phyloP scores from a whole-genome alignment of 2,888 invertebrate genomes.

The Masnerella sp. region DNA sequence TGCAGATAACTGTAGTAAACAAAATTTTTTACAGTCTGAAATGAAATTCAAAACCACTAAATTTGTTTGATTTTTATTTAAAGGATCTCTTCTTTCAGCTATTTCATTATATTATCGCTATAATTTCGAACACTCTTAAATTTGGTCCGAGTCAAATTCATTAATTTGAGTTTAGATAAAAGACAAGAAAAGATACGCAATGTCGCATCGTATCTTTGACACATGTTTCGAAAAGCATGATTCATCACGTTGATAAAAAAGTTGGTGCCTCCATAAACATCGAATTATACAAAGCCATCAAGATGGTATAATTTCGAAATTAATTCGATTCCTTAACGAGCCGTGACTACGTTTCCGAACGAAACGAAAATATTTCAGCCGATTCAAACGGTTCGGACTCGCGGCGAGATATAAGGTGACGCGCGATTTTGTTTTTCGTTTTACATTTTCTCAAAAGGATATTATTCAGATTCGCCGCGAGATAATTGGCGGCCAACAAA shows the following conservation, averaged over 20 bases:
- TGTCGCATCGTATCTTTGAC: constrained; percentile 31
- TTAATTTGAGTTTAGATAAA: constrained; percentile 48
- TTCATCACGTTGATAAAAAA: constrained; percentile 47
- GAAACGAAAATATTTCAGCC: constrained; percentile 19
- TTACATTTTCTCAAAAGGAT: constrained; percentile 20
- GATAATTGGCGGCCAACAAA: constrained; percentile 52
- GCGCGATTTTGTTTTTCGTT: constrained; percentile 15
- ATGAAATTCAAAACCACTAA: too few species aligned
- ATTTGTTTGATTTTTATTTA: too few species aligned
- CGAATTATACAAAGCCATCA: constrained; percentile 41
- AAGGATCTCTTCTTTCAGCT: neutral
- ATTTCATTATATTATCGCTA: neutral
- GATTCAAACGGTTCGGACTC: constrained; percentile 7
- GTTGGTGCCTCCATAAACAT: constrained; percentile 18
- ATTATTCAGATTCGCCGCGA: constrained; percentile 29
- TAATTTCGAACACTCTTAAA: constrained; percentile 11
- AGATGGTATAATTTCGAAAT: constrained; percentile 40
- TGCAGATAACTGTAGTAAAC: too few species aligned
- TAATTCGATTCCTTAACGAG: constrained; percentile 34
- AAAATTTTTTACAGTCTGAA: too few species aligned
- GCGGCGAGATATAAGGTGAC: constrained; percentile 23
- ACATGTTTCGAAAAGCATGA: constrained; percentile 39
- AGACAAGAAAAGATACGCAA: constrained; percentile 20
- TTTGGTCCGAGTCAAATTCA: constrained; percentile 20
- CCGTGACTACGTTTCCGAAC: constrained; percentile 9